These are phyloP conservation scores for Tretioscincus oriximinensis DNA, from an alignment of 2,113 vertebrate species.

Conservation along the genomic window DNA sequence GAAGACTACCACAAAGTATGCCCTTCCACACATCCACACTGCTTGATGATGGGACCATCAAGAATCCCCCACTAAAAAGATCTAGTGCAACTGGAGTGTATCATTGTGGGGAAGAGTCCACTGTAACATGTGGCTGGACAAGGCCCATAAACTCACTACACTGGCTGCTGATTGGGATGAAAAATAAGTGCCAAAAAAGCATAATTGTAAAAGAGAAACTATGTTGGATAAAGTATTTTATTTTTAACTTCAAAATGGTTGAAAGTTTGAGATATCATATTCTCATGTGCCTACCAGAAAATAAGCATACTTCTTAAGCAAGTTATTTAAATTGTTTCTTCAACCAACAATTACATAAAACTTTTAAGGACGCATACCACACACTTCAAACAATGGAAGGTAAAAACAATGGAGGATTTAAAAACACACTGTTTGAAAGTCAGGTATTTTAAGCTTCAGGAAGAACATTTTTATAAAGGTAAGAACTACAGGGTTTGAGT, in stretches of 20 bases:
- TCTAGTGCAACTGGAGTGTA: too few species aligned
- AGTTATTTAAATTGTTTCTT: constrained; percentile 37
- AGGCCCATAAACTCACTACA: too few species aligned
- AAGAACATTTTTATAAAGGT: constrained; percentile 64
- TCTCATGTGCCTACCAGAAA: neutral
- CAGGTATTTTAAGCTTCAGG: constrained; percentile 61
- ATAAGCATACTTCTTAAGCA: constrained; percentile 39
- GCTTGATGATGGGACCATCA: too few species aligned
- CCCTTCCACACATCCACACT: too few species aligned
- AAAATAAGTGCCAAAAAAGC: too few species aligned
- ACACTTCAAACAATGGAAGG: constrained; percentile 21
- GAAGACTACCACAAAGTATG: too few species aligned
- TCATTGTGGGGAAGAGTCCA: too few species aligned
- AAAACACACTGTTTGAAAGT: constrained; percentile 30
- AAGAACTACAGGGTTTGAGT: constrained; percentile 56
- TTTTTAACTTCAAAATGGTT: neutral
- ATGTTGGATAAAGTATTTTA: constrained; percentile 13
- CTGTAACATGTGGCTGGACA: too few species aligned
- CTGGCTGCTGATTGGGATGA: too few species aligned
- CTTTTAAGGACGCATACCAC: constrained; percentile 49
- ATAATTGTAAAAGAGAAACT: neutral
- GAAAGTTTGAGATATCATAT: constrained; percentile 18
- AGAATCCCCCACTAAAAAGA: too few species aligned
- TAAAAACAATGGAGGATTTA: constrained; percentile 54
- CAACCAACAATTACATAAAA: constrained; percentile 50